These are phyloP conservation scores for Cepaea nemoralis DNA, from an alignment of 1,140 invertebrate genomes.

Conservation along the genomic window DNA sequence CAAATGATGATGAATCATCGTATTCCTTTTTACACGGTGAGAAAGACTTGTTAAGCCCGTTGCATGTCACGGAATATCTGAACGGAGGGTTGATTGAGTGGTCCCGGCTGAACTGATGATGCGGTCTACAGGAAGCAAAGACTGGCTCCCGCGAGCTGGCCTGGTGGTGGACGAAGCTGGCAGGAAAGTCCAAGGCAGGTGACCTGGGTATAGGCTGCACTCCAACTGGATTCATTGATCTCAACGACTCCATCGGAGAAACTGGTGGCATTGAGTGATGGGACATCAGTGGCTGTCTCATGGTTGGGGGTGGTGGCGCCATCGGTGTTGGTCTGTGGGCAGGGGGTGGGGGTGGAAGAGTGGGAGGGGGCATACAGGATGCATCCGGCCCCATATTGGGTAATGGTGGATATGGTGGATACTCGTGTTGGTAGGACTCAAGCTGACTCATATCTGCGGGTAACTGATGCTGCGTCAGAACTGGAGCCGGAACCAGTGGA, in stretches of 20 bases:
- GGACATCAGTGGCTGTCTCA: background rate
- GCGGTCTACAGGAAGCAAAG: background rate
- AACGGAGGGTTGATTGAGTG: background rate
- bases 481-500: constrained; percentile 20
- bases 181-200: background rate
- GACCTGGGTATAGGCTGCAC: constrained; percentile 1
- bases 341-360: constrained; percentile 2
- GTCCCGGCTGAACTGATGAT: background rate
- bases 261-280: background rate
- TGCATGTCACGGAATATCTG: background rate
- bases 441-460: background rate
- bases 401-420: background rate
- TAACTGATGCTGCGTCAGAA: background rate
- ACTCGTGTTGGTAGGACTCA: constrained; percentile 6
- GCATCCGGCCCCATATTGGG: background rate
- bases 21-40: constrained; percentile 15
- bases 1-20: background rate
- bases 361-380: background rate
- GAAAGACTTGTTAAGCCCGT: background rate
- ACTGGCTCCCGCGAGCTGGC: background rate
- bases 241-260: constrained; percentile 10
- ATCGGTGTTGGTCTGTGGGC: background rate
- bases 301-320: background rate
- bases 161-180: background rate
- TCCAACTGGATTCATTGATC: constrained; percentile 28